Conservation (phyloP, 2,113 vertebrate species). For the human region DNA sequence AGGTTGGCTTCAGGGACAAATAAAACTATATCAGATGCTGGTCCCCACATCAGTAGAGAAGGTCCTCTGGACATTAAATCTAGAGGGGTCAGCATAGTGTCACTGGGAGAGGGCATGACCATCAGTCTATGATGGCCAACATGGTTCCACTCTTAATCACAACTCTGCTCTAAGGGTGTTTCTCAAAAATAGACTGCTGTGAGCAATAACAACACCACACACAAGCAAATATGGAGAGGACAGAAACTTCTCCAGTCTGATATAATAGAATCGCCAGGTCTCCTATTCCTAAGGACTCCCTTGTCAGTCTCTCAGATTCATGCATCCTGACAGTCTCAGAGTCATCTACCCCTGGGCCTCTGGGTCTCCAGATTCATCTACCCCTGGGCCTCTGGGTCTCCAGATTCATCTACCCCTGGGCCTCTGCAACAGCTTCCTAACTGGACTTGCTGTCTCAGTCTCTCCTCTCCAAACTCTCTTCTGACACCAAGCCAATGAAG, state of each 20-base stretch:
- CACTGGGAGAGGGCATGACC: background rate
- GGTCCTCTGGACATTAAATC: background rate
- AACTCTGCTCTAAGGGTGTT: background rate
- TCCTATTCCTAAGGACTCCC: background rate
- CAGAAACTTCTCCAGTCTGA: background rate
- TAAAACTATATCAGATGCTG: background rate
- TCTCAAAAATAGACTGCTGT: background rate
- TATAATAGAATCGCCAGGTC: background rate
- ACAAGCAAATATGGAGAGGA: background rate
- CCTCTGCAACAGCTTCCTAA: background rate
- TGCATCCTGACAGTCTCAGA: background rate
- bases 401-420: background rate
- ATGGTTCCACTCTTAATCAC: background rate
- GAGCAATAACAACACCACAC: background rate
- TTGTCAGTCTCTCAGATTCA: background rate
- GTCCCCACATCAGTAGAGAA: background rate
- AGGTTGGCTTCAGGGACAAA: background rate
- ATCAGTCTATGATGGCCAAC: background rate
- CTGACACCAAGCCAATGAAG: background rate
- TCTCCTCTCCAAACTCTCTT: background rate
- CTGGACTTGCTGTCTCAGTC: background rate
- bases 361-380: background rate
- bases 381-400: no score
- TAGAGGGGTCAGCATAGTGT: background rate
- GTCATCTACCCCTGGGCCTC: fast-evolving